Evolutionary conservation across 92 coral and sea anemone species (phyloP), one percentile per base, ranked within the genome.

Genomic region (Zoanthus sociatus): DNA sequence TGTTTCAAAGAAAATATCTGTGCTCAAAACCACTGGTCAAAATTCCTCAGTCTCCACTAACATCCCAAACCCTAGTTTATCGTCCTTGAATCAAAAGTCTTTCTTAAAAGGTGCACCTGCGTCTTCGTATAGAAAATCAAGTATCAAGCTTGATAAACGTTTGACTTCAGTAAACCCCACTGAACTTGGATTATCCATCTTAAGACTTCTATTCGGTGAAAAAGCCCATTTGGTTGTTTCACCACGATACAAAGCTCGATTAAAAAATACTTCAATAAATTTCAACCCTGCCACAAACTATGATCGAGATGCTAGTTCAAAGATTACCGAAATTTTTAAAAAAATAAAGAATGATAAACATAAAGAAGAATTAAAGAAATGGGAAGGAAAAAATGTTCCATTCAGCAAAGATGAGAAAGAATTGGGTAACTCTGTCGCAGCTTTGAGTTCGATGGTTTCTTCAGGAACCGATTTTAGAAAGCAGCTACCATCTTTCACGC

Each of bases 141-240:
- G 50, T 44, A 81, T 81, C 21, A 66, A n/a, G n/a, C 75, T 48
- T 33, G 86, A 58, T n/a, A 8, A 84, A 15, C 89, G 82, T 53
- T 82, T 94, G 37, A 70, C 89, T 47, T 91, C 93, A 16, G 93
- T 95, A 30, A 90, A 95, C 75, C 98, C 99, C 2, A 95, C 99
- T 9, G 91, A 92, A 69, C 91, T 97, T 17, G 99, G 99, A 17
- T 76, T 95, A 18, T 93, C 99, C 15, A 96, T 97, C 69, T 73
- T 97, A 44, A 95, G 89, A 76, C 88, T 97, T 17, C 83, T 97
- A 30, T 97, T 97, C 77, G 99, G 99, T 10, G 94, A 86, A 70
- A 90, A 92, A 45, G 99, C 99, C 18, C 87, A 84, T 21, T 90
- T 95, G 82, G 97, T 97, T 12, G 92, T 91, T 71, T 89, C 90